Conservation (phyloP, 2,797 vertebrate genomes). For the Scleropages formosus region DNA sequence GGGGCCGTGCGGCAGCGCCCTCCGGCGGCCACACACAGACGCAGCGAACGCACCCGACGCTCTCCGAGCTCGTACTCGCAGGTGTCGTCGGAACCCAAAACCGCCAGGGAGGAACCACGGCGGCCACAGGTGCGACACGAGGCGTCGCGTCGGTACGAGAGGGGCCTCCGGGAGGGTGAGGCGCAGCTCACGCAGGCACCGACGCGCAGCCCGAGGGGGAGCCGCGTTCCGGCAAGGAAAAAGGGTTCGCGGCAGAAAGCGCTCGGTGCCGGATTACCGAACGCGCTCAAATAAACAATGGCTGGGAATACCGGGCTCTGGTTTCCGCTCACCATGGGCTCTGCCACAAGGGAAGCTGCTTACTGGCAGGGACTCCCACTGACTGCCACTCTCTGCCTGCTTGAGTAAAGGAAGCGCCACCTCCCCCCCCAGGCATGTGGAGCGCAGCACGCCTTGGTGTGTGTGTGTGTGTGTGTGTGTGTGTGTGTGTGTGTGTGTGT, state of each 20-base stretch:
- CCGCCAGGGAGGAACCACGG: constrained; percentile 56
- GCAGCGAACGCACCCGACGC: constrained; percentile 13
- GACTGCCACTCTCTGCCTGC: constrained; percentile 3
- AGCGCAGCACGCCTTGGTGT: neutral
- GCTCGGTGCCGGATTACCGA: constrained; percentile 61
- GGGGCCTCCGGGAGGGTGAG: constrained; percentile 53
- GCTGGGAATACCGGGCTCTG: constrained; percentile 10
- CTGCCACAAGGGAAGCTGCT: constrained; percentile 30
- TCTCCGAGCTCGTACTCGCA: neutral
- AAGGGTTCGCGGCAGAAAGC: too few relatives aligned
- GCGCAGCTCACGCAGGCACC: constrained; percentile 39
- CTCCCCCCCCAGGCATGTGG: neutral
- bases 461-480: too few relatives aligned
- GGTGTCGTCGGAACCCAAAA: constrained; percentile 38
- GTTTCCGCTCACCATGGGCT: constrained; percentile 13
- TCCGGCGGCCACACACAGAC: constrained; percentile 30
- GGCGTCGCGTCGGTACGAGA: constrained; percentile 37
- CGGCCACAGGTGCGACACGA: constrained; percentile 63
- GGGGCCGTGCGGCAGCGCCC: constrained; percentile 42
- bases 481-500: too few relatives aligned
- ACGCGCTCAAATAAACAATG: constrained; percentile 42
- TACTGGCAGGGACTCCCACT: constrained; percentile 29
- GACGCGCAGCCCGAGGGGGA: constrained; percentile 56
- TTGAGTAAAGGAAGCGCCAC: constrained; percentile 17
- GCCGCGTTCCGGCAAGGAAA: constrained; percentile 64